These are phyloP conservation scores for Athalia circularis DNA, from an alignment of 2,888 invertebrate species.

Conservation along the genomic window DNA sequence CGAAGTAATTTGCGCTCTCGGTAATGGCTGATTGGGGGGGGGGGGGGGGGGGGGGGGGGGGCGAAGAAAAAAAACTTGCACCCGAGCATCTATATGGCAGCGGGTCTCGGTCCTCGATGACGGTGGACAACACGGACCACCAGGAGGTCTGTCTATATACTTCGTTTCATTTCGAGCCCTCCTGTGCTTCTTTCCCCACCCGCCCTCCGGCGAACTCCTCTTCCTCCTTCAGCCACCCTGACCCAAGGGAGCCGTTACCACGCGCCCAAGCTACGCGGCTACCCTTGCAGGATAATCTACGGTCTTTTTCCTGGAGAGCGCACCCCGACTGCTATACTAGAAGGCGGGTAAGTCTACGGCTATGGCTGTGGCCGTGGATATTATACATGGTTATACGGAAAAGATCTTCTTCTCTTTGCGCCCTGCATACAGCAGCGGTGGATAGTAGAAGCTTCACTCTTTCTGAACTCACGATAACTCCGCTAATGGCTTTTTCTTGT, in stretches of 20 bases:
- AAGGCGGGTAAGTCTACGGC: background rate
- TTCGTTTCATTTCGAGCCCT: conserved; percentile 37
- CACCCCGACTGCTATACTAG: background rate
- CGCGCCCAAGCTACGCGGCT: conserved; percentile 33
- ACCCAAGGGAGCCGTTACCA: conserved; percentile 42
- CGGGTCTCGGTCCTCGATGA: too few relatives aligned
- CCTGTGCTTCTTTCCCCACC: conserved; percentile 46
- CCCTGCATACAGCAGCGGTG: background rate
- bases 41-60: too few relatives aligned
- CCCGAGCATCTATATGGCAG: too few relatives aligned
- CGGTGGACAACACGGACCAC: conserved; percentile 38
- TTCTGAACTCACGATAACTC: conserved; percentile 36
- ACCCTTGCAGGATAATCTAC: conserved; percentile 43
- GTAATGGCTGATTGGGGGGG: background rate
- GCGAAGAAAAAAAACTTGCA: background rate
- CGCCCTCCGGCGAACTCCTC: conserved; percentile 54
- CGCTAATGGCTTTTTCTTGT: conserved; percentile 40
- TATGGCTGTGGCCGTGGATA: background rate
- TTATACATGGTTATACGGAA: conserved; percentile 8
- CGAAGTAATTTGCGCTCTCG: background rate
- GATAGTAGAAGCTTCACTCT: conserved; percentile 25
- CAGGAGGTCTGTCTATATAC: conserved; percentile 18
- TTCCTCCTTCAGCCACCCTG: conserved; percentile 11
- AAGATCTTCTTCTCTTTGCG: conserved; percentile 8
- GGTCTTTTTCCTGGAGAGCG: conserved; percentile 43